Conservation (phyloP, 2,888 invertebrate species). For the Cantharis flavilabris region DNA sequence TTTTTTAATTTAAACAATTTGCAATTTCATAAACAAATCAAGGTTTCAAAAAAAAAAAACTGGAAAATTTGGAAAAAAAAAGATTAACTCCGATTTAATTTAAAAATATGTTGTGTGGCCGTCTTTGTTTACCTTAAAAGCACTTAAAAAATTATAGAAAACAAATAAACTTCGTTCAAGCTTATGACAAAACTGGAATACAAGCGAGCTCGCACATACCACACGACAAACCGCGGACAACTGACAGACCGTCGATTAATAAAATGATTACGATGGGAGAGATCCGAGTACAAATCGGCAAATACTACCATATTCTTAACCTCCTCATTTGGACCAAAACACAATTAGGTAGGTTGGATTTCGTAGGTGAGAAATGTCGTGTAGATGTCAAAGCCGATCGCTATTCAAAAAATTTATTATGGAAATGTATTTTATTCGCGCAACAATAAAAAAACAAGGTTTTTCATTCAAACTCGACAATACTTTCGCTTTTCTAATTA, state of each 20-base stretch:
- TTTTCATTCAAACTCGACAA: not conserved
- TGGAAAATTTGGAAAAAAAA: not conserved
- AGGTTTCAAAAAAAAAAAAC: not conserved
- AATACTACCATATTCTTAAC: constrained; percentile 18
- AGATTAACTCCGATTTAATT: not conserved
- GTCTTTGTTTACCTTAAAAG: not conserved
- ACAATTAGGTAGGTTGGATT: constrained; percentile 26
- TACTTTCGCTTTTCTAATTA: constrained; percentile 16
- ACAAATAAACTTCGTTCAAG: not conserved
- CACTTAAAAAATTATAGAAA: not conserved
- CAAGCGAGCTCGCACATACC: constrained; percentile 36
- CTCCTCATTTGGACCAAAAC: constrained; percentile 28
- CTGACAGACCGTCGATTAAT: constrained; percentile 41
- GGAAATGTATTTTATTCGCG: constrained; percentile 7
- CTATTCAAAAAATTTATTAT: constrained; percentile 12
- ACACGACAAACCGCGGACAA: constrained; percentile 44
- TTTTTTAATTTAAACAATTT: not conserved
- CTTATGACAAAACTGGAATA: constrained; percentile 13
- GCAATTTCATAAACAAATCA: not conserved
- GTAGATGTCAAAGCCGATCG: not conserved
- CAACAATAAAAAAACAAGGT: not conserved
- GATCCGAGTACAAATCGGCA: constrained; percentile 7
- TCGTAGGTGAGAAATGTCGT: constrained; percentile 18
- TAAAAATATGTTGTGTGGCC: not conserved
- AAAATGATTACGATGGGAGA: constrained; percentile 22